Evolutionary conservation across 2,113 vertebrate species (phyloP).

Genomic region (Lampris megalopsis): DNA sequence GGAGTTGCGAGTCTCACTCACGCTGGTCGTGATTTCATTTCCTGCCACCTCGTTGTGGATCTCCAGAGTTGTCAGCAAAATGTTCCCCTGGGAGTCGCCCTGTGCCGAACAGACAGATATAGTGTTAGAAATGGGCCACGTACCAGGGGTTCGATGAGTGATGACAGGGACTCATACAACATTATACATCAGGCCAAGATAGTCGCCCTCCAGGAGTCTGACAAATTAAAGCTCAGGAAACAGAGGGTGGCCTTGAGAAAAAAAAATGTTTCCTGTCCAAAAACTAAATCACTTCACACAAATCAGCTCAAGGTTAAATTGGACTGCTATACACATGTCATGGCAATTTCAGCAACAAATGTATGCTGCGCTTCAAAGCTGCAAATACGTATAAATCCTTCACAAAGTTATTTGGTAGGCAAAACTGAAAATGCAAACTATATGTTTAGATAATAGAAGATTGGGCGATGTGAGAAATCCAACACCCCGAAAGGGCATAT

Average conservation of each 20-base stretch:
- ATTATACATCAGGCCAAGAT: slow-evolving; percentile 13
- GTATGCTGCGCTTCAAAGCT: slow-evolving; percentile 12
- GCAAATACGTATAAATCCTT: slow-evolving; percentile 48
- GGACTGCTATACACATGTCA: slow-evolving; percentile 28
- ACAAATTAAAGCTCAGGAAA: slow-evolving; percentile 50
- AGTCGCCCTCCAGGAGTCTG: slow-evolving; percentile 13
- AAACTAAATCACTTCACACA: slow-evolving; percentile 62
- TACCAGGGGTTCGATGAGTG: slow-evolving; percentile 37
- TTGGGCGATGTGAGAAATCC: too few species aligned
- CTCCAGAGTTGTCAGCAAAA: slow-evolving; percentile 93
- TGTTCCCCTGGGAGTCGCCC: slow-evolving; percentile 96
- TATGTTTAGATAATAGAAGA: slow-evolving; percentile 17
- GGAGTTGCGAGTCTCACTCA: slow-evolving; percentile 90
- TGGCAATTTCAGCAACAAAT: background rate
- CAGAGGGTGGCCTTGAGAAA: slow-evolving; percentile 42
- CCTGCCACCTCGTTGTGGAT: slow-evolving; percentile 95
- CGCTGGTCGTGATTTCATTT: slow-evolving; percentile 87
- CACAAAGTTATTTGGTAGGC: background rate
- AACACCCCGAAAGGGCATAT: too few species aligned
- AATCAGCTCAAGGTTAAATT: slow-evolving; percentile 61
- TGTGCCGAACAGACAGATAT: slow-evolving; percentile 63
- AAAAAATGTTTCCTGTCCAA: slow-evolving; percentile 44
- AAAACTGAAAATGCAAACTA: slow-evolving; percentile 24
- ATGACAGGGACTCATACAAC: slow-evolving; percentile 37
- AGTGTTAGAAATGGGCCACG: slow-evolving; percentile 35